Conservation (phyloP, 1,140 invertebrate species). For the Drosophila pallidifrons region DNA sequence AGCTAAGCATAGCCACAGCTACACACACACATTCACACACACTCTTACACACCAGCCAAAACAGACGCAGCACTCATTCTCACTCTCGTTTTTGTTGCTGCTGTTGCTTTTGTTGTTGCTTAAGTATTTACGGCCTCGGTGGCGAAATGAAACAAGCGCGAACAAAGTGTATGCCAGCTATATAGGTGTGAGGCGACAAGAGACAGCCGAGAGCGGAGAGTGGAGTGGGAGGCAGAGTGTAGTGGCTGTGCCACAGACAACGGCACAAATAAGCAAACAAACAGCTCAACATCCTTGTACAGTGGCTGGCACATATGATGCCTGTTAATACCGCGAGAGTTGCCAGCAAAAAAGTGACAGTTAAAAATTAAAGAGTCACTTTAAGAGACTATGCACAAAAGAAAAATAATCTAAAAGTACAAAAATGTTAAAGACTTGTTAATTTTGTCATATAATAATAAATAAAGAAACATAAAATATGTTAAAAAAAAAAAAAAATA, state of each 20-base stretch:
- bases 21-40: not conserved
- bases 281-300: conserved; percentile 13
- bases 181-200: too few relatives aligned
- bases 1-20: conserved; percentile 18
- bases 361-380: not conserved
- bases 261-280: conserved; percentile 36
- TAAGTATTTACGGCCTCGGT: conserved; percentile 67
- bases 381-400: too few relatives aligned
- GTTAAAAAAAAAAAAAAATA: too few relatives aligned
- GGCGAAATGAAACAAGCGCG: conserved; percentile 63
- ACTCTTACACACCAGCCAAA: conserved; percentile 1
- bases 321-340: conserved; percentile 25
- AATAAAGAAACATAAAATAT: too few relatives aligned
- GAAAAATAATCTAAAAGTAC: too few relatives aligned
- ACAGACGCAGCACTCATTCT: conserved; percentile 9
- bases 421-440: too few relatives aligned
- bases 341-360: conserved; percentile 1
- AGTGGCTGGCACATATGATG: conserved; percentile 19
- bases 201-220: too few relatives aligned
- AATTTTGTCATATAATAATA: too few relatives aligned
- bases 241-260: conserved; percentile 30
- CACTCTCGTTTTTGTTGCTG: conserved; percentile 14
- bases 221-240: not conserved
- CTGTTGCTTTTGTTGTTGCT: conserved; percentile 44
- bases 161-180: not conserved